Conservation (phyloP, 2,113 vertebrate species). For the Ochotona princeps region DNA sequence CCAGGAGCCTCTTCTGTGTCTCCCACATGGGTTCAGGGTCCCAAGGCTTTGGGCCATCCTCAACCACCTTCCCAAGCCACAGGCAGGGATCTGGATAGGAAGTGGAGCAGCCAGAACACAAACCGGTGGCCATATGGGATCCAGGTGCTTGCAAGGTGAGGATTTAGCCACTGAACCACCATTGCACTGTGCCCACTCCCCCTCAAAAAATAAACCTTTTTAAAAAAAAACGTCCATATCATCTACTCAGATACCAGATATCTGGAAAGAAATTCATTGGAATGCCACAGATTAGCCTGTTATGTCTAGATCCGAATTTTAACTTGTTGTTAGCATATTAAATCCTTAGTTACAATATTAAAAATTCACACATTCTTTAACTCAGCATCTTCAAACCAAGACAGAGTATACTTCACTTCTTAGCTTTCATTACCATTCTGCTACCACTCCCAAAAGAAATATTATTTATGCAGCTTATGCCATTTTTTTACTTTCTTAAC, state of each 20-base stretch:
- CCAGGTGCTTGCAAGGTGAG: no score
- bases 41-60: no score
- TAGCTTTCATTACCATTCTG: background rate
- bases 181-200: no score
- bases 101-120: no score
- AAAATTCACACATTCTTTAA: background rate
- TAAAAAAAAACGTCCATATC: background rate
- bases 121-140: no score
- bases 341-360: background rate
- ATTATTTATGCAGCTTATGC: background rate
- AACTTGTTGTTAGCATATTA: background rate
- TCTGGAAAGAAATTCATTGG: background rate
- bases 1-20: no score
- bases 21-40: no score
- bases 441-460: background rate
- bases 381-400: background rate
- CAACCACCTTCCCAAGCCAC: no score
- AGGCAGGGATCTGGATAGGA: no score
- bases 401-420: background rate
- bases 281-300: background rate
- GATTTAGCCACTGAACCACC: no score
- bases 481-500: constrained; percentile 2
- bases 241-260: background rate
- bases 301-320: background rate
- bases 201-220: no score